Base-by-base conservation (phyloP, 2,797 vertebrate species). In the Botia kubotai region DNA sequence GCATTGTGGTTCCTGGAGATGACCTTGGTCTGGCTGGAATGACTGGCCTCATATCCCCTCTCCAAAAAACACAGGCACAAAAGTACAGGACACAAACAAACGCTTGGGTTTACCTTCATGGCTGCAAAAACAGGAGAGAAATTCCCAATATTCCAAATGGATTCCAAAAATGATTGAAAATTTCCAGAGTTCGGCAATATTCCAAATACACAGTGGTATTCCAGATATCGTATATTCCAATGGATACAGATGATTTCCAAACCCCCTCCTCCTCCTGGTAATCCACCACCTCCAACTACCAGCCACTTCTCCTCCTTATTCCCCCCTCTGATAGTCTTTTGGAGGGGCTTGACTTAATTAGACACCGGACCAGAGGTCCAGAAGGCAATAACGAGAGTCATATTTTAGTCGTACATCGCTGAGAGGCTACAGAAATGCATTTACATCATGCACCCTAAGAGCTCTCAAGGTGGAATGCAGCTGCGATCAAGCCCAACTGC, bases 61-160 rank as follows among this genome's bases (percentile, higher is more conserved):
- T 97, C 97, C 87, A 99, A 93, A 90, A 98, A 97, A 91, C 97
- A 98, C 91, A 99, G 96, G 95, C 96, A 99, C 87, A 99, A 93
- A 86, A 99, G 95, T 87, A 99, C 93, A 91, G 96, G 96, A 85
- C 97, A 98, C 89, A 99, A 94, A 90, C 95, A 96, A 89, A 94
- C 96, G 85, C 94, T 95, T 87, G 93, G 93, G 90, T 94, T 92
- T 94, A 98, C 93, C 97, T 93, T 98, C 98, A 98, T 99, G 94
- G 95, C 94, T 84, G 87, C 80, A 75, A 63, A 43, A 87, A 52
- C 72, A 81, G 71, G 79, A 58, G 52, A 17, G 60, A 75, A 77
- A 83, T 83, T 76, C 74, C 75, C 62, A 80, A 60, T 85, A 87
- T 80, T 87, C 79, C 82, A 62, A 72, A 80, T n/a, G 19, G 57